Percentiles rank a stretch among this genome's conserved stretches.
Conservation (phyloP, 2,113 vertebrate genomes). For the Hippocampus guttulatus region DNA sequence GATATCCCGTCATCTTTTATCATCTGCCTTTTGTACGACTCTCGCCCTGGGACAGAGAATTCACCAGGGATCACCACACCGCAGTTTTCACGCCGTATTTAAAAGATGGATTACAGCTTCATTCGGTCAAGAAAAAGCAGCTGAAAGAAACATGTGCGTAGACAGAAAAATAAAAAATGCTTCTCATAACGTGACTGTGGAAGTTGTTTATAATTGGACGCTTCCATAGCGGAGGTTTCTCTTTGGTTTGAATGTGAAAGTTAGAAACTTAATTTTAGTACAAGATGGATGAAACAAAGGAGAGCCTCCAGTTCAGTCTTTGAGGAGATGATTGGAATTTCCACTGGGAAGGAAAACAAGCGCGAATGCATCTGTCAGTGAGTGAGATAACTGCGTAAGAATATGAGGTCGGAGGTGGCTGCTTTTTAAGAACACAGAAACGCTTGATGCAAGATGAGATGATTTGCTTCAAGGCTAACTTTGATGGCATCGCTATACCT, state of each 20-base stretch:
- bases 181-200: not conserved
- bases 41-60: constrained; percentile 19
- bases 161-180: not conserved
- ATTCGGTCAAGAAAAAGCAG: constrained; percentile 43
- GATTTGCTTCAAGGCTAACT: constrained; percentile 18
- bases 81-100: constrained; percentile 40
- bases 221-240: constrained; percentile 5
- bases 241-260: constrained; percentile 24
- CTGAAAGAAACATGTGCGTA: constrained; percentile 26
- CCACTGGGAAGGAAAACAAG: constrained; percentile 1
- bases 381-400: not conserved
- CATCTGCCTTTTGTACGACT: constrained; percentile 34
- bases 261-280: constrained; percentile 16
- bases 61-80: constrained; percentile 39
- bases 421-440: constrained; percentile 17
- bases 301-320: constrained; percentile 30
- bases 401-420: not conserved
- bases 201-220: constrained; percentile 14
- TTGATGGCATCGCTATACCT: constrained; percentile 36
- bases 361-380: not conserved
- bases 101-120: constrained; percentile 52
- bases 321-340: constrained; percentile 18
- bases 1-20: constrained; percentile 36
- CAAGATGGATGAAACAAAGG: constrained; percentile 23
- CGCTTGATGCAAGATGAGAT: constrained; percentile 28